These are phyloP conservation scores for Varecia variegata DNA, from an alignment of 2,797 vertebrate genomes.

Conservation along the genomic window DNA sequence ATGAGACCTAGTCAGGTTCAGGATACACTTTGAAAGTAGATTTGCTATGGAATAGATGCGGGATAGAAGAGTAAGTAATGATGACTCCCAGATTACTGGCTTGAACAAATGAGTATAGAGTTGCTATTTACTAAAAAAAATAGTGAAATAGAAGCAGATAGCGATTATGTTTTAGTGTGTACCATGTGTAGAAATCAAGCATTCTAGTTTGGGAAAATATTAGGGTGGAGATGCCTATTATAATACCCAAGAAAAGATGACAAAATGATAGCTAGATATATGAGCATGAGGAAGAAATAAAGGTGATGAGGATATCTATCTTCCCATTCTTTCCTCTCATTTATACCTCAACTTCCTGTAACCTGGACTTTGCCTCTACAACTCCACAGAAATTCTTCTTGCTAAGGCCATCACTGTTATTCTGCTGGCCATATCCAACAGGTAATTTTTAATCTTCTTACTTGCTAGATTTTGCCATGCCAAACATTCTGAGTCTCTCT, in stretches of 20 bases:
- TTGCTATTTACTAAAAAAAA: neutral
- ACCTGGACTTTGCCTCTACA: neutral
- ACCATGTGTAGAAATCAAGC: neutral
- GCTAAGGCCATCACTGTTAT: neutral
- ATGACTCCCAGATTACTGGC: neutral
- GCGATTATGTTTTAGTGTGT: neutral
- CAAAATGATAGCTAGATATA: neutral
- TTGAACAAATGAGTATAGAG: neutral
- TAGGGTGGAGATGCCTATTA: neutral
- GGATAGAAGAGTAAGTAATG: neutral
- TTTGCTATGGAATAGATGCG: neutral
- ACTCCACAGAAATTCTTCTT: neutral
- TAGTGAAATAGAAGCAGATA: neutral
- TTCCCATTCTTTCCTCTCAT: neutral
- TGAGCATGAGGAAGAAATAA: neutral
- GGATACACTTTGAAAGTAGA: neutral
- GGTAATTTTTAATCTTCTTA: neutral
- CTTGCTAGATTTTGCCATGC: neutral
- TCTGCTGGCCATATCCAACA: neutral
- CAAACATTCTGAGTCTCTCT: neutral
- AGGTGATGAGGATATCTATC: neutral
- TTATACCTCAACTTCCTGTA: neutral
- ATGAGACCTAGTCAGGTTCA: neutral
- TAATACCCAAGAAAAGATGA: neutral
- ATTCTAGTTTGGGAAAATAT: neutral